Evolutionary conservation across 2,113 vertebrate species (phyloP).

Genomic region (Callorhinus ursinus): DNA sequence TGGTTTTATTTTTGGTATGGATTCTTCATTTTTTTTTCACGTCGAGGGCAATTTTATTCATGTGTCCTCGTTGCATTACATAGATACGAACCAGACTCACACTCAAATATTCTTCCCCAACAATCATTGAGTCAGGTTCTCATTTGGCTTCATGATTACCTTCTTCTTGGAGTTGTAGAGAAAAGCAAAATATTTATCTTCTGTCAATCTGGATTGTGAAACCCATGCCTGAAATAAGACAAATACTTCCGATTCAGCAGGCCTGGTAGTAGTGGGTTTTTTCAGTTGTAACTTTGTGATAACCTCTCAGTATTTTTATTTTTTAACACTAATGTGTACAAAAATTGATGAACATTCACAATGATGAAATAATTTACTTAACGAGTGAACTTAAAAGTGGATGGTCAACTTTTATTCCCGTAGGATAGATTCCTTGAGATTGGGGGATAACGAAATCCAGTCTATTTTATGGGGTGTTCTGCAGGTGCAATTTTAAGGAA

Average conservation of each 20-base stretch:
- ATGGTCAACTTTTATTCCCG: neutral
- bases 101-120: neutral
- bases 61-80: neutral
- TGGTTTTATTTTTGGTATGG: conserved; percentile 16
- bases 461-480: neutral
- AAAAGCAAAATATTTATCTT: conserved; percentile 10
- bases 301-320: neutral
- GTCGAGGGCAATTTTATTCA: neutral
- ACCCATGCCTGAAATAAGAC: neutral
- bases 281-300: neutral
- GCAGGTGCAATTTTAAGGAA: conserved; percentile 28
- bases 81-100: neutral
- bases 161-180: neutral
- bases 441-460: neutral
- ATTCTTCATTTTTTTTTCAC: neutral
- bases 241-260: neutral
- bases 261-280: neutral
- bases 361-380: neutral
- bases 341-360: neutral
- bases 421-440: neutral
- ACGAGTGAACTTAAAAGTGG: neutral
- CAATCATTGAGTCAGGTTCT: neutral
- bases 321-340: neutral
- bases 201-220: neutral
- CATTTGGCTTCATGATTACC: neutral